Percentiles rank a stretch among this genome's conserved stretches.
Evolutionary conservation across 1,140 invertebrate species (phyloP).

Genomic region (Drosophila arawakana): DNA sequence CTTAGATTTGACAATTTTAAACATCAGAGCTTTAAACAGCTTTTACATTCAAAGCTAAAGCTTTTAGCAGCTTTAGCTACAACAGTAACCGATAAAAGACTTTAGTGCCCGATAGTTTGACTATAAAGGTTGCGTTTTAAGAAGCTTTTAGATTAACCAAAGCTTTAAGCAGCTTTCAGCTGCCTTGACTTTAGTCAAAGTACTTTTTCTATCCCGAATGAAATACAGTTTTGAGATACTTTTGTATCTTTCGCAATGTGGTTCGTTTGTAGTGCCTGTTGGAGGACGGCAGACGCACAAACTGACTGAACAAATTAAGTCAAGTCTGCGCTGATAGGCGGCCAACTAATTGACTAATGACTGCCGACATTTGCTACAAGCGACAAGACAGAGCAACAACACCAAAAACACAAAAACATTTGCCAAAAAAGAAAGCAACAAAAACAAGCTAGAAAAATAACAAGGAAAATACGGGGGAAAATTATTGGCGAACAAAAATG

Average conservation of each 20-base stretch:
- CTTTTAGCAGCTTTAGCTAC: too few relatives aligned
- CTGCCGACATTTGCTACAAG: conserved; percentile 64
- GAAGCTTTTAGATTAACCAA: not conserved
- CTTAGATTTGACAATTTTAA: too few relatives aligned
- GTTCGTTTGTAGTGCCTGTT: not conserved
- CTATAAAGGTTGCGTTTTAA: conserved; percentile 84
- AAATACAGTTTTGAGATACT: not conserved
- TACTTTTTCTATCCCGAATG: too few relatives aligned
- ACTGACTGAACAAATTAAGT: conserved; percentile 42
- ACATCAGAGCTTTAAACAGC: too few relatives aligned
- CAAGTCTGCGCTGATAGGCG: conserved; percentile 42
- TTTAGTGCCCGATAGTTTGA: too few relatives aligned
- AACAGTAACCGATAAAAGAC: too few relatives aligned
- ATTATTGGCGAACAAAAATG: conserved; percentile 50
- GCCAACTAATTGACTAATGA: conserved; percentile 72
- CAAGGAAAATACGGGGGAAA: conserved; percentile 40
- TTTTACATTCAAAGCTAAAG: too few relatives aligned
- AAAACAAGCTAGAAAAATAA: not conserved
- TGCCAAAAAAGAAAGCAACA: conserved; percentile 18
- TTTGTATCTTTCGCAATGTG: not conserved
- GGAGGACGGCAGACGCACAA: not conserved
- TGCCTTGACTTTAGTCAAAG: not conserved
- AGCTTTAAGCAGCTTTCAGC: not conserved
- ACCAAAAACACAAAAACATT: conserved; percentile 16
- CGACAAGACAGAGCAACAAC: conserved; percentile 40